These are phyloP conservation scores for Hypolimnas misippus DNA, from an alignment of 2,888 invertebrate species.

Conservation along the genomic window DNA sequence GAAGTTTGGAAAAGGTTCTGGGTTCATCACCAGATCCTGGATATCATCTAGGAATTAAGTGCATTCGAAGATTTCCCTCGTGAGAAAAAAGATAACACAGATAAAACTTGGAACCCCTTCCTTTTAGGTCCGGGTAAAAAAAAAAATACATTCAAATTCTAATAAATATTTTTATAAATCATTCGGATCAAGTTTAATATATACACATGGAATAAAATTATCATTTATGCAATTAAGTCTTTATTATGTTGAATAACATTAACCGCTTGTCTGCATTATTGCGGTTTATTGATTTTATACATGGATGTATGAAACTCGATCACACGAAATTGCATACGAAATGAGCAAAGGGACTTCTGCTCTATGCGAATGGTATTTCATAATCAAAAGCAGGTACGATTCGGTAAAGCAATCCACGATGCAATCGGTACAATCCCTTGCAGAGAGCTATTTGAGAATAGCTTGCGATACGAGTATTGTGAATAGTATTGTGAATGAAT, in stretches of 20 bases:
- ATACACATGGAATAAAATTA: background rate
- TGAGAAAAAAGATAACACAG: too few relatives aligned
- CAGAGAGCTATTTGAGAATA: background rate
- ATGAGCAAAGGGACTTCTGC: conserved; percentile 2
- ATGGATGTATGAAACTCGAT: background rate
- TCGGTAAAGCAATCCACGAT: background rate
- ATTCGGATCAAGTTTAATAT: too few relatives aligned
- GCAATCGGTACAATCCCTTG: background rate
- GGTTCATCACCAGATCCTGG: too few relatives aligned
- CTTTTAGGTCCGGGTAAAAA: too few relatives aligned
- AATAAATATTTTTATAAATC: too few relatives aligned
- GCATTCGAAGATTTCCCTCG: too few relatives aligned
- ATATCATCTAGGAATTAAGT: too few relatives aligned
- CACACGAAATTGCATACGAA: conserved; percentile 4
- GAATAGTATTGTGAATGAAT: too few relatives aligned
- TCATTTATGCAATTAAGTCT: background rate
- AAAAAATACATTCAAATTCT: too few relatives aligned
- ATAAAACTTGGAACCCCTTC: too few relatives aligned
- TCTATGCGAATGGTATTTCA: conserved; percentile 2
- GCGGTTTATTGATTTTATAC: background rate
- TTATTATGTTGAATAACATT: background rate
- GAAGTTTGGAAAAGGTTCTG: too few relatives aligned
- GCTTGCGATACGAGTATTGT: background rate
- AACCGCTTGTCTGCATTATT: conserved; percentile 1
- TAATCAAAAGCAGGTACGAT: background rate